Evolutionary conservation across 2,797 vertebrate species (phyloP).

Genomic region (Spondyliosoma cantharus): DNA sequence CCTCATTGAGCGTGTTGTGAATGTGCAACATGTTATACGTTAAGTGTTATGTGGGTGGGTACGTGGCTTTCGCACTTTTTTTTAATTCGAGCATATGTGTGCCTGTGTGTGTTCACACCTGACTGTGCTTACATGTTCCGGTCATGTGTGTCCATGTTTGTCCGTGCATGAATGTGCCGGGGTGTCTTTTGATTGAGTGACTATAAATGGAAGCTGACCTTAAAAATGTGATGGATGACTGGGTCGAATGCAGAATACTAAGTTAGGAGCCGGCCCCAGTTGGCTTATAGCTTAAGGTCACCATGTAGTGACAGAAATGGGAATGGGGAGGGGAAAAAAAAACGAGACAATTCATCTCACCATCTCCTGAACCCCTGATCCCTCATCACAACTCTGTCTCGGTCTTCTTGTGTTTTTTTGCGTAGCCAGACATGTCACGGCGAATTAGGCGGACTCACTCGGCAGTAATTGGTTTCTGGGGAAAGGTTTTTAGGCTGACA

Average conservation of each 20-base stretch:
- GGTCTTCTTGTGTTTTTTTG: conserved; percentile 61
- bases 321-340: conserved; percentile 34
- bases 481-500: conserved; percentile 81
- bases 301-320: conserved; percentile 68
- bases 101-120: conserved; percentile 24
- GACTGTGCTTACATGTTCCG: conserved; percentile 10
- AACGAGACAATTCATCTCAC: conserved; percentile 71
- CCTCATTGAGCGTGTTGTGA: conserved; percentile 9
- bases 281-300: conserved; percentile 85
- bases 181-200: conserved; percentile 78
- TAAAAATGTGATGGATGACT: conserved; percentile 85
- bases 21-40: not conserved
- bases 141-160: not conserved
- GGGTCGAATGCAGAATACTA: conserved; percentile 78
- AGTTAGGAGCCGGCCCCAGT: conserved; percentile 69
- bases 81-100: not conserved
- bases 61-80: not conserved
- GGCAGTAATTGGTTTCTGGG: conserved; percentile 84
- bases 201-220: conserved; percentile 84
- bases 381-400: conserved; percentile 70
- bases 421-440: conserved; percentile 75
- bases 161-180: conserved; percentile 29
- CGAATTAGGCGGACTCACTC: conserved; percentile 79
- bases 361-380: conserved; percentile 70
- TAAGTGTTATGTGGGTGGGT: not conserved